Evolutionary conservation across 2,113 vertebrate genomes (phyloP).

Genomic region (Corvus hawaiiensis): DNA sequence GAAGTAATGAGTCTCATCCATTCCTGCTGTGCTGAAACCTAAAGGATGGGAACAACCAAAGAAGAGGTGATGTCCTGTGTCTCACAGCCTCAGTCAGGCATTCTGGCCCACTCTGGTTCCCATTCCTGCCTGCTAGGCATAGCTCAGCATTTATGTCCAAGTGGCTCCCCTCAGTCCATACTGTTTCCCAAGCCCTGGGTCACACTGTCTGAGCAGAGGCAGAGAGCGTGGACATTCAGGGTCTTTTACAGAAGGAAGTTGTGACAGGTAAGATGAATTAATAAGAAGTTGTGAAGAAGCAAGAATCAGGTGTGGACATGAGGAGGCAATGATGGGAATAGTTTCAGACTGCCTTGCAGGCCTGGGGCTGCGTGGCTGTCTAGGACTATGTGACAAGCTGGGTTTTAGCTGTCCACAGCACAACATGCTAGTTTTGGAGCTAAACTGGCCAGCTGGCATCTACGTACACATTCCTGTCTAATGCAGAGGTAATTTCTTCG

Average conservation of each 20-base stretch:
- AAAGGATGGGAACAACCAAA: neutral
- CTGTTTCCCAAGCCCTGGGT: neutral
- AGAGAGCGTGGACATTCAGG: neutral
- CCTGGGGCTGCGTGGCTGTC: neutral
- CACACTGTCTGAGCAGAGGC: neutral
- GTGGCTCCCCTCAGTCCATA: neutral
- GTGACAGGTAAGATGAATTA: neutral
- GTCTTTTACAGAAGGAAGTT: neutral
- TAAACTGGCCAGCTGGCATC: neutral
- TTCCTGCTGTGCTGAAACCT: neutral
- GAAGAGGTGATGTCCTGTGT: neutral
- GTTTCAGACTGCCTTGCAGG: neutral
- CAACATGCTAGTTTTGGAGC: neutral
- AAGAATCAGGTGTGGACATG: neutral
- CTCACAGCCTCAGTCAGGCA: neutral
- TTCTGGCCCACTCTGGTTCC: neutral
- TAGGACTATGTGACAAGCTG: neutral
- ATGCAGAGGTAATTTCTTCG: neutral
- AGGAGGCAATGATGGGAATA: neutral
- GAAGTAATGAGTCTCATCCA: neutral
- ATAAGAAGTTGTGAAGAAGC: neutral
- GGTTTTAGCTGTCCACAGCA: neutral
- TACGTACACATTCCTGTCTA: neutral
- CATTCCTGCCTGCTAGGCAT: neutral
- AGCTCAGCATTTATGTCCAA: neutral